Base-by-base conservation (phyloP, 2,797 vertebrate species). In the Apogon hyalosoma region DNA sequence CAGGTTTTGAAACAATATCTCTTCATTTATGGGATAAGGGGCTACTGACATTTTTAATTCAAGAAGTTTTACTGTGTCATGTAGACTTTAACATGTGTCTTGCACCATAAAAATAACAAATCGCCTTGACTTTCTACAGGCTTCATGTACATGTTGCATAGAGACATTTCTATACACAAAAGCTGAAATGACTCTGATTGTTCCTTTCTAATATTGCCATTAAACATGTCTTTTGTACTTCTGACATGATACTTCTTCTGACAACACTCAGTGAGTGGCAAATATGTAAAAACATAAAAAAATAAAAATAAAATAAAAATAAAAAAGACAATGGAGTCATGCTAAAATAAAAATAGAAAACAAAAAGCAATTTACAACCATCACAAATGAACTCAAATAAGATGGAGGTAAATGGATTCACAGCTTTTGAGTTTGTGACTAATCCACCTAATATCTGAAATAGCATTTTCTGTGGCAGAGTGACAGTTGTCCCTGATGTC, bases 11-110 rank as follows among this genome's bases (percentile, higher is more conserved):
- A 92, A 90, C 86, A 90, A 92, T 83, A 84, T 87, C 90, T 92
- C 88, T 92, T 93, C 89, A 92, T 91, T 91, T 84, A 92, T 88
- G 94, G 94, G 92, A 94, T 82, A 95, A 95, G 94, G 94, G 94
- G 94, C 94, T 95, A 94, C 90, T 88, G 91, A 93, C 78, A 83
- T 94, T 93, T 92, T 92, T 87, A 82, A 90, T 88, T 92, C 58
- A 77, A 90, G 82, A 76, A 87, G 79, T 93, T 87, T 87, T 85
- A 83, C 75, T 88, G 87, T 90, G 86, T 91, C 85, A 88, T 91
- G 88, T 79, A 84, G 79, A 88, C 80, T 78, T 91, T 62, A 87
- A 85, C 87, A 80, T 78, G 79, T 80, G 77, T 89, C 82, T 76
- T 79, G 70, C 76, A 77, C 49, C 83, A 77, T 83, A 60, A 81